Percentiles rank a stretch among this genome's conserved stretches.
phyloP scores from a whole-genome alignment of 2,797 vertebrate species.

The Propithecus deckenii region DNA sequence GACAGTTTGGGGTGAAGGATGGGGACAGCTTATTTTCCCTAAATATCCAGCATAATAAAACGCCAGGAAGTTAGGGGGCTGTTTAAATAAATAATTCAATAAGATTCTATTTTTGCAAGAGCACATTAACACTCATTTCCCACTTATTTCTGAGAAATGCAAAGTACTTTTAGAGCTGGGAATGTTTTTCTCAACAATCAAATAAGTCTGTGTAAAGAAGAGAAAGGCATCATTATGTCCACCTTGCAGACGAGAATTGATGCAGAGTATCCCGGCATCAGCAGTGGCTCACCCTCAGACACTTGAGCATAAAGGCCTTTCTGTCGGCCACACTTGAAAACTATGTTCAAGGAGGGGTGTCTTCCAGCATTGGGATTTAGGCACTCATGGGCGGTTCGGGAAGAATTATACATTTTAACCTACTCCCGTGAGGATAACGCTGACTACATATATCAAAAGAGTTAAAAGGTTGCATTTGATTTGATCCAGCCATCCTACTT shows the following conservation, averaged over 20 bases:
- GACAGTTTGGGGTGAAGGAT: background rate
- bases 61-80: background rate
- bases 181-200: background rate
- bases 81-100: background rate
- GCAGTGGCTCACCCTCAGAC: background rate
- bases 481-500: background rate
- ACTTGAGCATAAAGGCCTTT: no score
- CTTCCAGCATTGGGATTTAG: background rate
- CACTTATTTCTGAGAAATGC: background rate
- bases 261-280: accelerated
- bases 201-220: background rate
- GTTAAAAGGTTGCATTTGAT: background rate
- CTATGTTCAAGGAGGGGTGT: background rate
- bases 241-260: background rate
- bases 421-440: background rate
- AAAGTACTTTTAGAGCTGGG: background rate
- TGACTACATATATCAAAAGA: background rate
- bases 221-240: background rate
- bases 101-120: background rate
- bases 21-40: background rate
- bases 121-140: background rate
- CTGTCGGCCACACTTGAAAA: background rate
- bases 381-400: background rate
- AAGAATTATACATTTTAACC: background rate
- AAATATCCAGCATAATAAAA: background rate